Evolutionary conservation across 2,113 vertebrate species (phyloP).

Genomic region (Petrocephalus microphthalmus): DNA sequence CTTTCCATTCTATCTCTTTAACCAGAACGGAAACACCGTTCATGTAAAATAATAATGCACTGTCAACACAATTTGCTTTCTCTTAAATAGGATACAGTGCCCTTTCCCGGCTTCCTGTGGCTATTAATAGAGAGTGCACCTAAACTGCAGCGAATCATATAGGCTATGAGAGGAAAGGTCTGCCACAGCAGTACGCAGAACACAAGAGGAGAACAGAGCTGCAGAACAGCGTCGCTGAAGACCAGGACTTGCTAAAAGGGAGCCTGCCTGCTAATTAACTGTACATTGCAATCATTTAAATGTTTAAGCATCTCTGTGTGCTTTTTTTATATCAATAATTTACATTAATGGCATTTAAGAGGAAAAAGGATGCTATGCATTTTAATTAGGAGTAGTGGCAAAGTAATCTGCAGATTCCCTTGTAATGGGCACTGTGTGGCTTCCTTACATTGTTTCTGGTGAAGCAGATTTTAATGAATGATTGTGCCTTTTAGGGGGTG

Average conservation of each 20-base stretch:
- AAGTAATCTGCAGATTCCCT: not conserved
- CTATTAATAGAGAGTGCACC: conserved; percentile 57
- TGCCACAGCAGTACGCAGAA: not conserved
- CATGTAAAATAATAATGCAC: conserved; percentile 52
- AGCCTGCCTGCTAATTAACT: not conserved
- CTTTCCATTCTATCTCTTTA: conserved; percentile 41
- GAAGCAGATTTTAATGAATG: not conserved
- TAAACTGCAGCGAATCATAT: conserved; percentile 13
- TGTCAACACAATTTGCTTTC: conserved; percentile 54
- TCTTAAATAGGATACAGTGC: conserved; percentile 50
- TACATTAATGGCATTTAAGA: not conserved
- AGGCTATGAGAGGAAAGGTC: not conserved
- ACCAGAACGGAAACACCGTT: conserved; percentile 55
- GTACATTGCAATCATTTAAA: not conserved
- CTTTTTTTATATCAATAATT: not conserved
- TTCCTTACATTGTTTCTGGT: not conserved
- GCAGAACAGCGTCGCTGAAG: not conserved
- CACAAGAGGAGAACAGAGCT: not conserved
- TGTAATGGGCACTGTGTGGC: not conserved
- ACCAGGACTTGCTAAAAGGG: not conserved
- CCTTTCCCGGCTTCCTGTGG: conserved; percentile 56
- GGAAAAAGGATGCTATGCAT: not conserved
- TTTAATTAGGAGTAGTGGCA: not conserved
- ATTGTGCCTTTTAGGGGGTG: not conserved
- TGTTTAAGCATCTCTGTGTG: not conserved